A percentile compares a stretch with the other conserved stretches of the same genome.
Conservation (phyloP, 2,113 vertebrate genomes). For the Andinoacara biseriatus region DNA sequence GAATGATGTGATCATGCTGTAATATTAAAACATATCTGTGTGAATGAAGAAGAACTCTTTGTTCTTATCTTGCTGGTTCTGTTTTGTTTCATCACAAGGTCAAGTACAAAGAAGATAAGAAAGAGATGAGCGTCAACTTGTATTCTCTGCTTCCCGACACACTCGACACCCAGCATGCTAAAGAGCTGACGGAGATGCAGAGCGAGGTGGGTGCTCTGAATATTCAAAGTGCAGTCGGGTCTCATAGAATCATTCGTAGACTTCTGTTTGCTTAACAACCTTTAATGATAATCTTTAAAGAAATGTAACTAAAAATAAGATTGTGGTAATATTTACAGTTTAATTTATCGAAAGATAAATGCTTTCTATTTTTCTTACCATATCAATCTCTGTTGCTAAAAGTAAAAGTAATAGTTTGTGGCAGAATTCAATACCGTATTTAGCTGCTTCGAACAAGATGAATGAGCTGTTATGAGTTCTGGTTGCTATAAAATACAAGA, state of each 20-base stretch:
- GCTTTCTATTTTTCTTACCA: neutral
- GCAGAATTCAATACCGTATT: neutral
- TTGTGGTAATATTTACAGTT: neutral
- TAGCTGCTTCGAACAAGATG: neutral
- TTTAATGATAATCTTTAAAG: neutral
- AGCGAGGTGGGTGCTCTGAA: constrained; percentile 53
- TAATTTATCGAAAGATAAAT: neutral
- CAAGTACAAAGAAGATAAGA: constrained; percentile 85
- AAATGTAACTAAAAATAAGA: neutral
- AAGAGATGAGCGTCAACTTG: constrained; percentile 78
- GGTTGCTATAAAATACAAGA: neutral
- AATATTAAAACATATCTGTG: neutral
- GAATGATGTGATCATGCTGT: neutral
- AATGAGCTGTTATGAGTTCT: neutral
- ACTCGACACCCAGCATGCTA: constrained; percentile 84
- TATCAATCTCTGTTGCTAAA: neutral
- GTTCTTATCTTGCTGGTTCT: neutral
- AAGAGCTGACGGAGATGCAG: constrained; percentile 70
- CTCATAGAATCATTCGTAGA: neutral
- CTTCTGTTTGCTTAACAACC: neutral
- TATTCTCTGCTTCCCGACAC: constrained; percentile 88
- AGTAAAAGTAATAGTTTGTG: neutral
- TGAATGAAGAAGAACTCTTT: neutral
- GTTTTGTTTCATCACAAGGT: constrained; percentile 68
- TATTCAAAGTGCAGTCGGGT: neutral